Conservation (phyloP, 2,113 vertebrate species). For the Peromyscus polionotus region DNA sequence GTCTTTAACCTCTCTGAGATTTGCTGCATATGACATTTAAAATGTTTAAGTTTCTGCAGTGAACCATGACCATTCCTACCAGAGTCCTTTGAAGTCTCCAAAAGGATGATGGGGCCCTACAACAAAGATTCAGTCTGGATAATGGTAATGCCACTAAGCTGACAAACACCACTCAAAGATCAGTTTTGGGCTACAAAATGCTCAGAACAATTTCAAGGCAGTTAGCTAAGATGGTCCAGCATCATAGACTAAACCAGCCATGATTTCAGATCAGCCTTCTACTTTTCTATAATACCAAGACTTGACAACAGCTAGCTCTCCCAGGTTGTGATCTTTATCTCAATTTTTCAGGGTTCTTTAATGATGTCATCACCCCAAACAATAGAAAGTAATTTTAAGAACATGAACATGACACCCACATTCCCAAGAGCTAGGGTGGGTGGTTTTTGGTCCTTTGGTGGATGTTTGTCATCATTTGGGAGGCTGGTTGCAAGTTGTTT, state of each 20-base stretch:
- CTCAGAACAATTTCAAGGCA: neutral
- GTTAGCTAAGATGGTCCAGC: neutral
- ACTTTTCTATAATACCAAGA: neutral
- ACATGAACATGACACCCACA: neutral
- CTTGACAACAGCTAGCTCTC: neutral
- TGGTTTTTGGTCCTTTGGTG: neutral
- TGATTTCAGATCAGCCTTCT: neutral
- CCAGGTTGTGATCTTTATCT: neutral
- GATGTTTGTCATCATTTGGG: neutral
- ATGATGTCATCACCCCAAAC: neutral
- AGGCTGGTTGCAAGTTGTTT: neutral
- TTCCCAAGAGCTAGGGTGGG: neutral
- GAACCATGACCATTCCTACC: neutral
- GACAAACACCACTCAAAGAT: neutral
- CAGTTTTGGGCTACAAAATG: neutral
- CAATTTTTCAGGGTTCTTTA: neutral
- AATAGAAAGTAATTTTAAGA: neutral
- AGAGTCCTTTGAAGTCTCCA: neutral
- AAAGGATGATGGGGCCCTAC: neutral
- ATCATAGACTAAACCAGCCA: too few relatives aligned
- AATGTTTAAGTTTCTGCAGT: neutral
- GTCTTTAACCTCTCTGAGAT: too few relatives aligned
- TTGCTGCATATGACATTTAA: neutral
- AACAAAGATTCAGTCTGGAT: neutral
- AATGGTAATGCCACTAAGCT: neutral